These are phyloP conservation scores for Trichacis sp. DNA, from an alignment of 2,888 invertebrate genomes.

Conservation along the genomic window DNA sequence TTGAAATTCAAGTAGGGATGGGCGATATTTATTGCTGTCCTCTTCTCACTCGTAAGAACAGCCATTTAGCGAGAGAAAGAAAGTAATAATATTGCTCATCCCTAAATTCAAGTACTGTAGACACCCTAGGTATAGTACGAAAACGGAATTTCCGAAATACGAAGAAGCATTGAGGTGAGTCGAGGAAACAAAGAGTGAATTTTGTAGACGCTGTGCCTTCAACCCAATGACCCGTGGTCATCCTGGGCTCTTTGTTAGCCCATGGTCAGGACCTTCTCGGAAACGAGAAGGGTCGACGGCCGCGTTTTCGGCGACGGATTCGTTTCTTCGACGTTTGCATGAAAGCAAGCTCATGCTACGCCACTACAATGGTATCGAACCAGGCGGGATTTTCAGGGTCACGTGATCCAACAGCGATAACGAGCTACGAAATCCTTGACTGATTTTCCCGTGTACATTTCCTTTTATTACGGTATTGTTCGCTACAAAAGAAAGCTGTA, in stretches of 20 bases:
- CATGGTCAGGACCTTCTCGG: conserved; percentile 45
- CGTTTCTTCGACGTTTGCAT: conserved; percentile 55
- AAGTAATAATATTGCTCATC: too few species aligned
- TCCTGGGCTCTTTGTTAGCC: conserved; percentile 48
- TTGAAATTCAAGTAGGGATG: too few species aligned
- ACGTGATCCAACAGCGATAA: conserved; percentile 4
- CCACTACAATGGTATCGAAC: conserved; percentile 53
- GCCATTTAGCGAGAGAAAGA: too few species aligned
- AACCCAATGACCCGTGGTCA: conserved; percentile 50
- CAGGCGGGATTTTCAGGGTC: conserved; percentile 20
- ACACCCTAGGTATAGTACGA: too few species aligned
- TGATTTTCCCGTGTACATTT: background rate
- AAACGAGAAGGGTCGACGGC: conserved; percentile 45
- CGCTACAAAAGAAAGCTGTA: too few species aligned
- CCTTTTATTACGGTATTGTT: too few species aligned
- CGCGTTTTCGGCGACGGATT: too few species aligned
- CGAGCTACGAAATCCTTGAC: background rate
- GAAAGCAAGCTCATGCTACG: conserved; percentile 40
- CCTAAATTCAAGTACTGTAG: too few species aligned
- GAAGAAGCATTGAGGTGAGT: background rate
- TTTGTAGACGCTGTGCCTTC: background rate
- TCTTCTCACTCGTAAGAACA: too few species aligned
- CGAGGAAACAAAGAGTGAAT: conserved; percentile 2
- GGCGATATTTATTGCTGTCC: too few species aligned
- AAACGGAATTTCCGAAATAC: too few species aligned